Percentiles rank a stretch among this genome's conserved stretches.
These are phyloP conservation scores for Eufriesea mexicana DNA, from an alignment of 1,140 invertebrate species.

Conservation along the genomic window DNA sequence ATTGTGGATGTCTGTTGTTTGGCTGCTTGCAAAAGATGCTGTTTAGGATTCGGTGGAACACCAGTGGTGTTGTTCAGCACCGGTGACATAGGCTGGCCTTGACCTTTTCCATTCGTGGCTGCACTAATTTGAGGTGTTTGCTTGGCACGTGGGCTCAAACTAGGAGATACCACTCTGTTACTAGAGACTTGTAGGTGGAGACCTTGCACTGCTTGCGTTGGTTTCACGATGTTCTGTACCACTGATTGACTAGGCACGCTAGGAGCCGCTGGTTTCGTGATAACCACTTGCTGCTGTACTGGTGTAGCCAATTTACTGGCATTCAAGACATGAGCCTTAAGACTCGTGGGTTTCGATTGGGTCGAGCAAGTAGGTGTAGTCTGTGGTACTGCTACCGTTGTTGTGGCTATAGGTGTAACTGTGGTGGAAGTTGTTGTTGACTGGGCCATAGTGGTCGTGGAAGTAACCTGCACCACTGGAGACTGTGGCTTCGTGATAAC, in stretches of 20 bases:
- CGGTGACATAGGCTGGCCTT: slow-evolving; percentile 78
- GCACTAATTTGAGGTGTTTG: slow-evolving; percentile 55
- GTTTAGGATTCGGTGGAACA: slow-evolving; percentile 76
- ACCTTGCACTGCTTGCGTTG: slow-evolving; percentile 71
- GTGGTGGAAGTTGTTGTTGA: slow-evolving; percentile 23
- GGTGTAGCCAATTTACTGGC: slow-evolving; percentile 72
- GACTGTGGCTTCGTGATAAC: slow-evolving; percentile 75
- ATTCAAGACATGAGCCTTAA: slow-evolving; percentile 84
- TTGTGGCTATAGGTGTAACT: slow-evolving; percentile 29
- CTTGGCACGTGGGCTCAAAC: slow-evolving; percentile 73
- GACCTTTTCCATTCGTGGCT: slow-evolving; percentile 62
- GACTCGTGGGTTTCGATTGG: slow-evolving; percentile 80
- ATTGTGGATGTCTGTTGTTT: slow-evolving; percentile 75
- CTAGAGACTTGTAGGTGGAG: slow-evolving; percentile 76
- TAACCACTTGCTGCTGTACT: slow-evolving; percentile 63
- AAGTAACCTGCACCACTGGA: slow-evolving; percentile 62
- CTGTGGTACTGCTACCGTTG: slow-evolving; percentile 25
- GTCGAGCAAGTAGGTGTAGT: slow-evolving; percentile 37
- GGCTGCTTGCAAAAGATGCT: slow-evolving; percentile 77
- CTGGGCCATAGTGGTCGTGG: slow-evolving; percentile 37
- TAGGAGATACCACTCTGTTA: slow-evolving; percentile 74
- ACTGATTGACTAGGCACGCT: slow-evolving; percentile 66
- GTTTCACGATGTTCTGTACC: slow-evolving; percentile 78
- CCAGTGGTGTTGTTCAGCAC: slow-evolving; percentile 74
- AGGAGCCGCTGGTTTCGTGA: slow-evolving; percentile 69